phyloP scores from a whole-genome alignment of 53 echinoderm and acorn worm species.

The Crossaster papposus region DNA sequence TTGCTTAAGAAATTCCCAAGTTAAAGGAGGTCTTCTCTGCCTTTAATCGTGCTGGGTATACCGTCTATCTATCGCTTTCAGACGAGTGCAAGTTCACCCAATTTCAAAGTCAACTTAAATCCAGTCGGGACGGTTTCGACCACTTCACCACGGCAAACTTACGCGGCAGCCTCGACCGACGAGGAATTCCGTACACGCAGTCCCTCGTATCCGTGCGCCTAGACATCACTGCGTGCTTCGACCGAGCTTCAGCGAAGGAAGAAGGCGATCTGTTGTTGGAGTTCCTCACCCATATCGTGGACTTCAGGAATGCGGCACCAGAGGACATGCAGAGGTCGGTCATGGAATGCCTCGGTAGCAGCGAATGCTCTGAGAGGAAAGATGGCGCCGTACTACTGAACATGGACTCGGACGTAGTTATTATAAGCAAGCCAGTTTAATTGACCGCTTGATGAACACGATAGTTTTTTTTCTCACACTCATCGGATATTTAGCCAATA shows the following conservation, averaged over 20 bases:
- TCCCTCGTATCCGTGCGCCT: neutral
- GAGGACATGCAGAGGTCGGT: conserved; percentile 48
- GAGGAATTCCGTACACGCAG: neutral
- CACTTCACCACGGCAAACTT: conserved; percentile 16
- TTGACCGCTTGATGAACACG: neutral
- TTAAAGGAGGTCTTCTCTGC: too few relatives aligned
- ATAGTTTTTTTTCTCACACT: too few relatives aligned
- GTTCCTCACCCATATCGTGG: conserved; percentile 40
- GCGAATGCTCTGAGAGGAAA: conserved; percentile 41
- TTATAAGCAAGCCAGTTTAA: neutral
- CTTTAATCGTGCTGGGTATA: too few relatives aligned
- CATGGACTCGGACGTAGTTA: conserved; percentile 50
- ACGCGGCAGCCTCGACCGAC: conserved; percentile 19
- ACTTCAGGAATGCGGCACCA: conserved; percentile 51
- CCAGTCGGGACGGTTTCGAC: conserved; percentile 2
- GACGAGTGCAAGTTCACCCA: conserved; percentile 48
- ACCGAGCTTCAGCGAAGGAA: conserved; percentile 21
- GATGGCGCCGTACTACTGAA: conserved; percentile 37
- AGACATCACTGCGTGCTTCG: neutral
- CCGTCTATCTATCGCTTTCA: neutral
- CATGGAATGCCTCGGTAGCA: conserved; percentile 56
- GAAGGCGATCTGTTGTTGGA: conserved; percentile 49
- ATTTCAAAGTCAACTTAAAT: conserved; percentile 14
- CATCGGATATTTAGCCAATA: too few relatives aligned
- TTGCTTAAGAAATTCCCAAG: too few relatives aligned